A percentile compares a stretch with the other conserved stretches of the same genome.
Conservation (phyloP, 2,797 vertebrate genomes). For the Siniperca undulata region DNA sequence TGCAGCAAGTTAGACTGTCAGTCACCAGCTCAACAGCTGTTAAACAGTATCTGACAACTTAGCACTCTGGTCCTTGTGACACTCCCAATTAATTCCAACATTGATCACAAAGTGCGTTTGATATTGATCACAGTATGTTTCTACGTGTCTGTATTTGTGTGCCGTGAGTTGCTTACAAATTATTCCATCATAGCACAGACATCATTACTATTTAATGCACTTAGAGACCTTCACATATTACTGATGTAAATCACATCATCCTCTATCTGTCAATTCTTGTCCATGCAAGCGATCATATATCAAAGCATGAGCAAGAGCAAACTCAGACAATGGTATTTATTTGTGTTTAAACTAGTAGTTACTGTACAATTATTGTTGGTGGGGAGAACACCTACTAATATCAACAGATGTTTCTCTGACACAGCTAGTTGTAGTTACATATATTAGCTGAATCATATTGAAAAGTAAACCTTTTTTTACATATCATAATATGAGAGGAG, state of each 20-base stretch:
- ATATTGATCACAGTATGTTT: constrained; percentile 65
- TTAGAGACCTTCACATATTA: constrained; percentile 55
- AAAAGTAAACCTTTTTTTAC: not conserved
- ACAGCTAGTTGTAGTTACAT: not conserved
- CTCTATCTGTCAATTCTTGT: constrained; percentile 33
- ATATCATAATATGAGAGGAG: not conserved
- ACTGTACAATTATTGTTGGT: not conserved
- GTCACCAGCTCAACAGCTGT: constrained; percentile 50
- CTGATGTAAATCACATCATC: constrained; percentile 59
- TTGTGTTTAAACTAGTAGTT: constrained; percentile 18
- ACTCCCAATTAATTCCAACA: constrained; percentile 62
- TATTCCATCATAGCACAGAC: constrained; percentile 33
- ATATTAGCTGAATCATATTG: not conserved
- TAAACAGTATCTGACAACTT: constrained; percentile 59
- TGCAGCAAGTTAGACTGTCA: constrained; percentile 40
- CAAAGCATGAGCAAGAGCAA: constrained; percentile 33
- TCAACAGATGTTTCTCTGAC: constrained; percentile 18
- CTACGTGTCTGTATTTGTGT: constrained; percentile 47
- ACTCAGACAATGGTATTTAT: constrained; percentile 26
- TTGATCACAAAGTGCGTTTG: constrained; percentile 69
- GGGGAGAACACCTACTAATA: not conserved
- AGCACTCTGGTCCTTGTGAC: constrained; percentile 51
- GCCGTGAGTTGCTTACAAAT: constrained; percentile 42
- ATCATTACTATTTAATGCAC: constrained; percentile 67
- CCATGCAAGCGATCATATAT: constrained; percentile 39